These are phyloP conservation scores for Acanthoscelides obtectus DNA, from an alignment of 2,888 invertebrate species.

Conservation along the genomic window DNA sequence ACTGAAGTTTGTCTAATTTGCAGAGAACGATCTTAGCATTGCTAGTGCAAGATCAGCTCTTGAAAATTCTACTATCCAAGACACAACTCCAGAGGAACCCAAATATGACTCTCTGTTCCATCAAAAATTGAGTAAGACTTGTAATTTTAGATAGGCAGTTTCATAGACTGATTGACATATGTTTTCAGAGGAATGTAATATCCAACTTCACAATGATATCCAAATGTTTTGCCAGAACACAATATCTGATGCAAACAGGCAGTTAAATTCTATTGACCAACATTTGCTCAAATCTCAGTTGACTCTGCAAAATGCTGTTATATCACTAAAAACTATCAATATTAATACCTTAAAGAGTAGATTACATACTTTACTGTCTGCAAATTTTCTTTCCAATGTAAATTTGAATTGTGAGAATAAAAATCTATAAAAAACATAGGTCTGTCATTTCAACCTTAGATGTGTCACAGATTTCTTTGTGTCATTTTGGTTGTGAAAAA, in stretches of 20 bases:
- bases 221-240: slow-evolving; percentile 32
- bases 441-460: neutral
- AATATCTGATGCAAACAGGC: slow-evolving; percentile 36
- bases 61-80: slow-evolving; percentile 16
- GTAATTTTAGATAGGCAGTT: slow-evolving; percentile 3
- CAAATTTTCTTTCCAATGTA: slow-evolving; percentile 41
- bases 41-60: slow-evolving; percentile 37
- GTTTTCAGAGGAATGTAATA: slow-evolving; percentile 41
- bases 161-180: neutral
- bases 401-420: slow-evolving; percentile 14
- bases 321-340: slow-evolving; percentile 38
- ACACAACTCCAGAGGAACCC: slow-evolving; percentile 14
- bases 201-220: slow-evolving; percentile 33
- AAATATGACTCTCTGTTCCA: slow-evolving; percentile 36
- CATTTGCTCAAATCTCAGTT: slow-evolving; percentile 43
- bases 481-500: neutral
- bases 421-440: neutral
- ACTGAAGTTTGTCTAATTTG: slow-evolving; percentile 12
- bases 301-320: slow-evolving; percentile 41
- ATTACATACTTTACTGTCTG: slow-evolving; percentile 37
- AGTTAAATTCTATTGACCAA: slow-evolving; percentile 37
- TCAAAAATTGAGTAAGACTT: slow-evolving; percentile 36
- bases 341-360: slow-evolving; percentile 40
- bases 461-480: too few relatives aligned
- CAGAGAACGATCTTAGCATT: slow-evolving; percentile 35